These are phyloP conservation scores for Sebastes trivittatus DNA, from an alignment of 2,797 vertebrate genomes.

Conservation along the genomic window DNA sequence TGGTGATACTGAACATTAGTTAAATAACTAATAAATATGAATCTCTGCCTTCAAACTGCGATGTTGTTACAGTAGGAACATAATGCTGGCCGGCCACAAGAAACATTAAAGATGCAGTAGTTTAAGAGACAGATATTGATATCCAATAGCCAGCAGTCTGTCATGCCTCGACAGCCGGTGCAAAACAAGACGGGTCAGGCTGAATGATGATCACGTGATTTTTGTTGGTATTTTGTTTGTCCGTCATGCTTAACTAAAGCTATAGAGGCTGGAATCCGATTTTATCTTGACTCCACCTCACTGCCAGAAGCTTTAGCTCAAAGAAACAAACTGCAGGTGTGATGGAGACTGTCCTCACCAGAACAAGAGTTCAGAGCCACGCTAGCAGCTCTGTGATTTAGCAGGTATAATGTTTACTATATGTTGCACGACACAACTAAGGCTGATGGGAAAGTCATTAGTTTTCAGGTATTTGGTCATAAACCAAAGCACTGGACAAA, in stretches of 20 bases:
- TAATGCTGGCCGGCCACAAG: background rate
- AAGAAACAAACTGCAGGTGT: background rate
- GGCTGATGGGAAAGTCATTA: background rate
- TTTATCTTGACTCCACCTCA: background rate
- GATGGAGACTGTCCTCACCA: background rate
- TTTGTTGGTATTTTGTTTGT: background rate
- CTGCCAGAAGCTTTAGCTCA: background rate
- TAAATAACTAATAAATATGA: background rate
- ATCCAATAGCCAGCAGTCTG: background rate
- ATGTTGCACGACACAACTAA: background rate
- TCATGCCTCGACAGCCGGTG: background rate
- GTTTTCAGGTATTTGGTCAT: background rate
- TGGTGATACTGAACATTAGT: background rate
- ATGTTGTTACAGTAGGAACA: background rate
- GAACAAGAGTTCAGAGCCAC: background rate
- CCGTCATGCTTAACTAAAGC: background rate
- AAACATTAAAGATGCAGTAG: background rate
- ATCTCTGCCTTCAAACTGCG: no score
- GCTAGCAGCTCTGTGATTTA: background rate
- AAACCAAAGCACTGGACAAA: background rate
- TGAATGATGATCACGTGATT: background rate
- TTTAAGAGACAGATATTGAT: constrained; percentile 19
- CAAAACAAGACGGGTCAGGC: background rate
- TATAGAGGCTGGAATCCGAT: background rate
- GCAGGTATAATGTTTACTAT: background rate